Percentiles rank a stretch among this genome's conserved stretches.
Evolutionary conservation across 1,140 invertebrate genomes (phyloP).

Genomic region (Elymnias hypermnestra): DNA sequence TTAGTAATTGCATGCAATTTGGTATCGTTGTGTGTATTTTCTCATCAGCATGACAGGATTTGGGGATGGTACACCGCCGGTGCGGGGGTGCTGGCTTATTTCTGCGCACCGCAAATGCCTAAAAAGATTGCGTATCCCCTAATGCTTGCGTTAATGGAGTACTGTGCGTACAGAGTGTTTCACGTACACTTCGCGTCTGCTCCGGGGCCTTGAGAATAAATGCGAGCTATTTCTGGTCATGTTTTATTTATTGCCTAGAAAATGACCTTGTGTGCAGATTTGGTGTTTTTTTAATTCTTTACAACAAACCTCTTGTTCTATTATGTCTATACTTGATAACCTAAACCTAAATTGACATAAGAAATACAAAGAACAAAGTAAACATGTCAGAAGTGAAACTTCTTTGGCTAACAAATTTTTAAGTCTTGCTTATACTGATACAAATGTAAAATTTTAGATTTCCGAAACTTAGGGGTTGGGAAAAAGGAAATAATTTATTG

Average conservation of each 20-base stretch:
- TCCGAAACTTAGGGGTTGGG: too few species aligned
- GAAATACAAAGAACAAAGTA: too few species aligned
- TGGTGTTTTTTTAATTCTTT: too few species aligned
- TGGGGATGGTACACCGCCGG: conserved; percentile 60
- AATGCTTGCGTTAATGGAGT: conserved; percentile 46
- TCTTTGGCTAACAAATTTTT: too few species aligned
- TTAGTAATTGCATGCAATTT: conserved; percentile 48
- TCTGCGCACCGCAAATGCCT: conserved; percentile 27
- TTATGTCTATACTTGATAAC: too few species aligned
- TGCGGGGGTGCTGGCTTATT: conserved; percentile 45
- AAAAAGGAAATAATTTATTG: too few species aligned
- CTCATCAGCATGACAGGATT: conserved; percentile 29
- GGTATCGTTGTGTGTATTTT: conserved; percentile 43
- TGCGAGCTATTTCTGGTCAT: background rate
- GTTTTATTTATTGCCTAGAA: background rate
- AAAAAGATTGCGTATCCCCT: conserved; percentile 44
- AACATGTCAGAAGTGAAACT: too few species aligned
- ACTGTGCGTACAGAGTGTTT: conserved; percentile 43
- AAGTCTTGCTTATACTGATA: too few species aligned
- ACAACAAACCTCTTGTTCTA: too few species aligned
- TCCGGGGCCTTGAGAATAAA: background rate
- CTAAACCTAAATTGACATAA: too few species aligned
- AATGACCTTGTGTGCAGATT: too few species aligned
- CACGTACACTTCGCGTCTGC: conserved; percentile 23
- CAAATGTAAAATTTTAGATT: too few species aligned